phyloP scores from a whole-genome alignment of 2,113 vertebrate species.

The Aplodontia rufa region DNA sequence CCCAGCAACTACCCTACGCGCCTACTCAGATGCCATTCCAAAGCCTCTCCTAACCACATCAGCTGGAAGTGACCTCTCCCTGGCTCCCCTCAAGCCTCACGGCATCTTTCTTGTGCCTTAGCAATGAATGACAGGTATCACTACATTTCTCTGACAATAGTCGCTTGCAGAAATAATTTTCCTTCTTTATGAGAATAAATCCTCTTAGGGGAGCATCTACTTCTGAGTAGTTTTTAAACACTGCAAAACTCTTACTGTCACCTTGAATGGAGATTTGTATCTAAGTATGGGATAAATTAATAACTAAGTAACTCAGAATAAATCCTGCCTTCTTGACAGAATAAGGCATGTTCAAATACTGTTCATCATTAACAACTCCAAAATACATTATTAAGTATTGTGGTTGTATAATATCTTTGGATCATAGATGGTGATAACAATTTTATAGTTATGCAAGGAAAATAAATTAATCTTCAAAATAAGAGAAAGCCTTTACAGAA shows the following conservation, averaged over 20 bases:
- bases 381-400: neutral
- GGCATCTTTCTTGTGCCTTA: neutral
- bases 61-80: neutral
- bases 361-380: neutral
- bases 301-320: neutral
- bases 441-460: neutral
- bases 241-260: neutral
- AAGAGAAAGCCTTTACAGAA: neutral
- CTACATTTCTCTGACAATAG: neutral
- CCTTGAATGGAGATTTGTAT: neutral
- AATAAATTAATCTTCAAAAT: conserved; percentile 21
- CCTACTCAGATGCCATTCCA: neutral
- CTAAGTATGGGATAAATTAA: neutral
- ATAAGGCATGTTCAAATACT: neutral
- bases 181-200: neutral
- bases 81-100: neutral
- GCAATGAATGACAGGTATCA: neutral
- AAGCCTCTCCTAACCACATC: neutral
- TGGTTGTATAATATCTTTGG: neutral
- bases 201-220: neutral
- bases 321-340: neutral
- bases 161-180: neutral
- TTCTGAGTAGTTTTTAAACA: conserved; percentile 17
- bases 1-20: neutral
- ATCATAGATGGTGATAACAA: neutral